phyloP scores from a whole-genome alignment of 2,797 vertebrate species.

The Knipowitschia caucasica region DNA sequence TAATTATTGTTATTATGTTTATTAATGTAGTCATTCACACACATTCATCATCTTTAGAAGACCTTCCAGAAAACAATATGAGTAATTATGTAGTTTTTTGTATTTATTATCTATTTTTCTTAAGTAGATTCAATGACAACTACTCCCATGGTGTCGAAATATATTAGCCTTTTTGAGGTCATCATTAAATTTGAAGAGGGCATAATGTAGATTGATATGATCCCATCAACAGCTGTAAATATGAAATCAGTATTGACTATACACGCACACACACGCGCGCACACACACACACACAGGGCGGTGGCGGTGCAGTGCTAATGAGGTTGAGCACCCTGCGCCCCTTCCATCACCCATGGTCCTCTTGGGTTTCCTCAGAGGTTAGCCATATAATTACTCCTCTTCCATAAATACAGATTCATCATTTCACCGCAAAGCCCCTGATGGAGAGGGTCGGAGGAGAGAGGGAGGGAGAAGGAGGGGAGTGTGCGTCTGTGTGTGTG shows the following conservation, averaged over 20 bases:
- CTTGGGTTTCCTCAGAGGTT: slow-evolving; percentile 88
- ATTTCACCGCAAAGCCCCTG: slow-evolving; percentile 88
- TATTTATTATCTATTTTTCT: background rate
- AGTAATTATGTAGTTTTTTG: background rate
- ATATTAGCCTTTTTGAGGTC: slow-evolving; percentile 1
- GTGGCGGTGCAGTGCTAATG: slow-evolving; percentile 86
- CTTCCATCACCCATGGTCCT: slow-evolving; percentile 86
- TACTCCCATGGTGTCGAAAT: background rate
- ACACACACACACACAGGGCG: slow-evolving; percentile 77
- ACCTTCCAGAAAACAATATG: too few relatives aligned
- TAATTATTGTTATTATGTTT: too few relatives aligned
- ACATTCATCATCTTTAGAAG: too few relatives aligned
- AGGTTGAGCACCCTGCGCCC: slow-evolving; percentile 89
- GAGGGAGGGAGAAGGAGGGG: slow-evolving; percentile 27
- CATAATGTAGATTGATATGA: slow-evolving; percentile 18
- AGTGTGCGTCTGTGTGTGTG: slow-evolving; percentile 5
- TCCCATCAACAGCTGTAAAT: slow-evolving; percentile 27
- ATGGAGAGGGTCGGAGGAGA: slow-evolving; percentile 58
- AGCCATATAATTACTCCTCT: slow-evolving; percentile 89
- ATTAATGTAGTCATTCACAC: too few relatives aligned
- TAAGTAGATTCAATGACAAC: background rate
- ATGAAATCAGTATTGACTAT: slow-evolving; percentile 42
- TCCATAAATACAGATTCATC: slow-evolving; percentile 91
- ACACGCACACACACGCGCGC: slow-evolving; percentile 24
- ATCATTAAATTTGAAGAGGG: background rate